Base-by-base conservation (phyloP, 2,888 invertebrate species). In the Ectemnius continuus region DNA sequence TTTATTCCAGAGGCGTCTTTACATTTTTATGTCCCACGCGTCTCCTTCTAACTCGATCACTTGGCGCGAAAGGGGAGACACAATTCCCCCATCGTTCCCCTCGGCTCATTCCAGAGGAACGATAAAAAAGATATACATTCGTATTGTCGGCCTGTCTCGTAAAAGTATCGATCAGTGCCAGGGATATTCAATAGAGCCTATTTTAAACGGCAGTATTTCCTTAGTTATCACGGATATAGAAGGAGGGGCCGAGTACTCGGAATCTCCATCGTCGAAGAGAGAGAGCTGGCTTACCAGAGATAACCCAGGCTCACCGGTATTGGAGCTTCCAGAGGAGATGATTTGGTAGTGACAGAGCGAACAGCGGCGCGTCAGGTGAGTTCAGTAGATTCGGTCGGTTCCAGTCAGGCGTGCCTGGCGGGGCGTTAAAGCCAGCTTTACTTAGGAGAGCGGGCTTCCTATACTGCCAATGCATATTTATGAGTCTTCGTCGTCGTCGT, bases 391-490 rank as follows among this genome's bases (percentile, higher is more conserved):
- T 62, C 70, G 66, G n/a, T 61, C 63, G 63, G 70, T 63, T 63
- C 69, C 62, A 58, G 72, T 73, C 70, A 72, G 68, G 68, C 59
- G 28, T 65, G 48, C 20, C 65, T 45, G 62, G 68, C 59, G 59
- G 16, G 45, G 46, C 61, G 79, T 75, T 74, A 76, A 76, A 75
- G 81, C 76, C 74, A 73, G 77, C 79, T 83, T 79, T 79, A 79
- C 75, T 83, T 77, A 72, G 73, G 76, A 69, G 36, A 36, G 67
- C 73, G 70, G 67, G 75, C 79, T 81, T 75, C 76, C 72, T 71
- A 69, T 74, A 73, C 70, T 68, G 58, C 56, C 73, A 74, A 82
- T 86, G 82, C 84, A 86, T 86, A 86, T 86, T 86, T 85, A 86
- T 85, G 84, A 86, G 78, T 80, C 67, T 71, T 75, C 76, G 70